These are phyloP conservation scores for Nothobranchius furzeri DNA, from an alignment of 2,113 vertebrate genomes.

Conservation along the genomic window DNA sequence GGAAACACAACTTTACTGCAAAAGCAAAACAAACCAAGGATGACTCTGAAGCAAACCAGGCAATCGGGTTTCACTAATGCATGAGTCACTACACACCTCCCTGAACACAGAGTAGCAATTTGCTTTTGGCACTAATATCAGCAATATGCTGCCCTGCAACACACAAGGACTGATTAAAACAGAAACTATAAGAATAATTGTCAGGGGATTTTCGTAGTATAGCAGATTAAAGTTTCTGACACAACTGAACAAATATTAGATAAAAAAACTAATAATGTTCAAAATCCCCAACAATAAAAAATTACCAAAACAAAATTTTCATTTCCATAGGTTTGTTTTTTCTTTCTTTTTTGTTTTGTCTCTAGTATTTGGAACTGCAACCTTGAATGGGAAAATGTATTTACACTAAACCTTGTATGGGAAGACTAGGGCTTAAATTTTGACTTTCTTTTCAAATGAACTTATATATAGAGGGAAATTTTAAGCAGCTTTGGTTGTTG, in stretches of 20 bases:
- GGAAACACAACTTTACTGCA: conserved; percentile 62
- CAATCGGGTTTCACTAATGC: conserved; percentile 54
- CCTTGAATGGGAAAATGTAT: too few species aligned
- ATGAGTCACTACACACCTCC: conserved; percentile 50
- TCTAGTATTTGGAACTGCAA: neutral
- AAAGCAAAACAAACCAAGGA: conserved; percentile 13
- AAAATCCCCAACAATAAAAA: too few species aligned
- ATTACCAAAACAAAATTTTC: too few species aligned
- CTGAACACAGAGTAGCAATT: conserved; percentile 3
- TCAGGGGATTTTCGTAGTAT: conserved; percentile 16
- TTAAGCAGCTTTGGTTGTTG: neutral
- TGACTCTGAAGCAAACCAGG: conserved; percentile 47
- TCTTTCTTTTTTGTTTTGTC: neutral
- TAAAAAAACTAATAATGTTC: neutral
- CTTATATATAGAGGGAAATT: conserved; percentile 4
- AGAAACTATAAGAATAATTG: conserved; percentile 22
- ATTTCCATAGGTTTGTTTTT: too few species aligned
- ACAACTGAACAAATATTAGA: neutral
- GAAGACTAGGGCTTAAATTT: too few species aligned
- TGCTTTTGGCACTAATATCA: conserved; percentile 14
- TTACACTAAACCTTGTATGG: neutral
- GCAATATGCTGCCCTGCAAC: conserved; percentile 1
- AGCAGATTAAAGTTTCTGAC: neutral
- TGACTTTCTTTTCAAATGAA: neutral
- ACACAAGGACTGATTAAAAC: conserved; percentile 19